Percentiles rank a stretch among this genome's conserved stretches.
phyloP scores from a whole-genome alignment of 1,140 invertebrate species.

The Penaeus japonicus region DNA sequence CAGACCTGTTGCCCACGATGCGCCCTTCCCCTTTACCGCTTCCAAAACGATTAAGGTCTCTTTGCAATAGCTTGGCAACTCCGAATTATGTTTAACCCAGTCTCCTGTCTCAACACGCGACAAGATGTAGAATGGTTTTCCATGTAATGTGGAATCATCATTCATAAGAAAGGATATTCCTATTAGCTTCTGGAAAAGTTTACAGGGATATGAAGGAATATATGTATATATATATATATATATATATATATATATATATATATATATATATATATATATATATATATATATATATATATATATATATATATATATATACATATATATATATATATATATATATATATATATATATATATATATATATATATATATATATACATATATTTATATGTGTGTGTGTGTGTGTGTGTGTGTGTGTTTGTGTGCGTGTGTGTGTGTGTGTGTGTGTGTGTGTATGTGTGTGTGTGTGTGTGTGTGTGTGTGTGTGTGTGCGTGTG shows the following conservation, averaged over 20 bases:
- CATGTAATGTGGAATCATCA: too few relatives aligned
- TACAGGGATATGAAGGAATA: background rate
- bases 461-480: background rate
- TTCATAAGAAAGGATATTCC: too few relatives aligned
- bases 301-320: background rate
- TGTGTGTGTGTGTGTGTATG: too few relatives aligned
- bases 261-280: background rate
- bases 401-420: background rate
- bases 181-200: too few relatives aligned
- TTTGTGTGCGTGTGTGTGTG: background rate
- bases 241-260: constrained; percentile 1
- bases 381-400: too few relatives aligned
- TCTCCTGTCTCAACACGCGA: too few relatives aligned
- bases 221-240: background rate
- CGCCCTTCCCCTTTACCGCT: too few relatives aligned
- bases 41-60: too few relatives aligned
- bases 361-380: background rate
- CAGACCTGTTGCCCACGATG: too few relatives aligned
- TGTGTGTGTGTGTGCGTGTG: background rate
- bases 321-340: background rate
- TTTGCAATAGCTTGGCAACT: too few relatives aligned
- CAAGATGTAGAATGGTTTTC: too few relatives aligned
- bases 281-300: background rate
- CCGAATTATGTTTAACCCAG: too few relatives aligned
- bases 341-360: background rate